Evolutionary conservation across 2,113 vertebrate species (phyloP).

Genomic region (Sylvia atricapilla): DNA sequence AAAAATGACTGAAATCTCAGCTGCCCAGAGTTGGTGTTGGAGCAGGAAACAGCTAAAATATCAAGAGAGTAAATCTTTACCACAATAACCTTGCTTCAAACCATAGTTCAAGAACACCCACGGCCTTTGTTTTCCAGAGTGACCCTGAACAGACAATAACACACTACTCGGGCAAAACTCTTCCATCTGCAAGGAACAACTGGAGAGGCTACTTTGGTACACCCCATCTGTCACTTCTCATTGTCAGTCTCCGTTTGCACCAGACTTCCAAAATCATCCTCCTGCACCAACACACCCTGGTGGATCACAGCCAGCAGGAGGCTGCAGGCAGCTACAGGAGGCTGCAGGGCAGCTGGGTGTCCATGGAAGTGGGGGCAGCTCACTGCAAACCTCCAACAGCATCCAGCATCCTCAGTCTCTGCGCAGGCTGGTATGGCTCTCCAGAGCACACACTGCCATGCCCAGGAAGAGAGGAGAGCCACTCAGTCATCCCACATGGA

Average conservation of each 20-base stretch:
- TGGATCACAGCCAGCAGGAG: accelerated
- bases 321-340: accelerated
- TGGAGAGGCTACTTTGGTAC: not conserved
- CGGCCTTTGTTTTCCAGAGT: not conserved
- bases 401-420: not conserved
- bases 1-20: not conserved
- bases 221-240: not conserved
- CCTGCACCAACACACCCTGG: accelerated
- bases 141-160: not conserved
- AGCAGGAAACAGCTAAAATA: not conserved
- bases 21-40: not conserved
- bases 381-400: not conserved
- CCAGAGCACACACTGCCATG: not conserved
- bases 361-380: not conserved
- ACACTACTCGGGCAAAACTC: not conserved
- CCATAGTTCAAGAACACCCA: not conserved
- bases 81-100: not conserved
- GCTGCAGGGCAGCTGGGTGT: accelerated
- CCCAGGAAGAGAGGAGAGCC: not conserved
- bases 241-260: not conserved
- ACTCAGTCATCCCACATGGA: accelerated
- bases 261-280: not conserved
- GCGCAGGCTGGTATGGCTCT: accelerated
- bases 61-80: not conserved
- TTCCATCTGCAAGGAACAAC: not conserved